These are phyloP conservation scores for Pollenia labialis DNA, from an alignment of 2,888 invertebrate species.

Conservation along the genomic window DNA sequence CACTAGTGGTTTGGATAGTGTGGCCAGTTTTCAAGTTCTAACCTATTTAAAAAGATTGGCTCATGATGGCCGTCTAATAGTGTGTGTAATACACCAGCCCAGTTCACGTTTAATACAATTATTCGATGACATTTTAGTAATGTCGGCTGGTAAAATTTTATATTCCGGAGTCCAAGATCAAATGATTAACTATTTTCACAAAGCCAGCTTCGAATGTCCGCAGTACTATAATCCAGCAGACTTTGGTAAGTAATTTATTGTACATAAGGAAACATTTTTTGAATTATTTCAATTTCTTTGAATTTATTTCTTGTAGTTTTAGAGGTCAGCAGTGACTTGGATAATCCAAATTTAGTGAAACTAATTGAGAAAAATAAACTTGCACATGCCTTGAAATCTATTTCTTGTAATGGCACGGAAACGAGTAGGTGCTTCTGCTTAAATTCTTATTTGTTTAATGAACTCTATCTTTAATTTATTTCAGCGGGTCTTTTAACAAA, in stretches of 20 bases:
- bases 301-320: slow-evolving; percentile 80
- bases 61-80: slow-evolving; percentile 91
- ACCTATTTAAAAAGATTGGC: slow-evolving; percentile 91
- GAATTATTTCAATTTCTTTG: not conserved
- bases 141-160: slow-evolving; percentile 90
- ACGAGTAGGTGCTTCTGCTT: slow-evolving; percentile 35
- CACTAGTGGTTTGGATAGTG: slow-evolving; percentile 93
- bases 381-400: slow-evolving; percentile 63
- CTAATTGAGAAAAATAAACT: slow-evolving; percentile 75
- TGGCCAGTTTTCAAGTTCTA: slow-evolving; percentile 92
- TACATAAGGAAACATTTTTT: not conserved
- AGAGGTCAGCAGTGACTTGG: slow-evolving; percentile 87
- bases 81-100: slow-evolving; percentile 96
- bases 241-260: slow-evolving; percentile 86
- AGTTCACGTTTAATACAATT: slow-evolving; percentile 93
- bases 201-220: slow-evolving; percentile 90
- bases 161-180: slow-evolving; percentile 91
- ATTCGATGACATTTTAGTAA: slow-evolving; percentile 93
- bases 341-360: slow-evolving; percentile 83
- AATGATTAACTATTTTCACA: slow-evolving; percentile 89
- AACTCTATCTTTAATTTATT: slow-evolving; percentile 46
- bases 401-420: slow-evolving; percentile 34
- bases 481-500: slow-evolving; percentile 59
- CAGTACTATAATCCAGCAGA: slow-evolving; percentile 96
- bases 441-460: slow-evolving; percentile 19